Base-by-base conservation (phyloP, 2,888 invertebrate genomes). In the Balanococcus diminutus region DNA sequence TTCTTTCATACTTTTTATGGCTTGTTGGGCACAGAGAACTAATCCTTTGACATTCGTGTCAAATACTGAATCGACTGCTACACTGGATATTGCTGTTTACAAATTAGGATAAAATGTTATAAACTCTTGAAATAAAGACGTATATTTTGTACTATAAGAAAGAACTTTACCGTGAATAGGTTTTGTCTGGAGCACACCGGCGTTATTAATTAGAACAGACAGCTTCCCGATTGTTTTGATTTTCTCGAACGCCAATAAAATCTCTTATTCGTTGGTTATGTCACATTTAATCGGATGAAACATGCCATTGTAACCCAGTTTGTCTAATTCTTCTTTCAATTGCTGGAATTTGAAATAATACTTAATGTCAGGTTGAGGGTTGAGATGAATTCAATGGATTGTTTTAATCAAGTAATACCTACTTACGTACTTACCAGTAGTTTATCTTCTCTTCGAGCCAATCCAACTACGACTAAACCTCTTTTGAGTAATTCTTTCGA, bases 381-480 rank as follows among this genome's bases (percentile, higher is more conserved):
- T 14, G 42, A 9, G 42, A 42, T 14, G 42, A 42, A 42, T 42
- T 42, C 11, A 42, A 11, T 14, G 11, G 14, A 42, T 42, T 42
- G 14, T 42, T 11, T 1, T 9, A 42, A 19, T 36, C 4, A 19
- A 51, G 8, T 56, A 56, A 9, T 5, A 22, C 0, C 9, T 56
- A 22, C 22, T 22, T 2, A 51, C n/a, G 3, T n/a, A 67, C 75
- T 16, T 86, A 90, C 91, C 89, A 91, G 89, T 39, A 92, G 90
- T 85, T 90, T 89, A 81, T 91, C 90, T 0, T 89, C 89, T 42
- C 91, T 91, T 84, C 92, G 89, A 2, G 92, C 92, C 86, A 92
- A 89, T 3, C 92, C 92, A 4, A 92, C 90, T 0, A 92, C 92
- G 82, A 90, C 89, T 89, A 92, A 89, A 14, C 92, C 92, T 9